A percentile compares a stretch with the other conserved stretches of the same genome.
phyloP scores from a whole-genome alignment of 2,888 invertebrate genomes.

The Craniophora ligustri region DNA sequence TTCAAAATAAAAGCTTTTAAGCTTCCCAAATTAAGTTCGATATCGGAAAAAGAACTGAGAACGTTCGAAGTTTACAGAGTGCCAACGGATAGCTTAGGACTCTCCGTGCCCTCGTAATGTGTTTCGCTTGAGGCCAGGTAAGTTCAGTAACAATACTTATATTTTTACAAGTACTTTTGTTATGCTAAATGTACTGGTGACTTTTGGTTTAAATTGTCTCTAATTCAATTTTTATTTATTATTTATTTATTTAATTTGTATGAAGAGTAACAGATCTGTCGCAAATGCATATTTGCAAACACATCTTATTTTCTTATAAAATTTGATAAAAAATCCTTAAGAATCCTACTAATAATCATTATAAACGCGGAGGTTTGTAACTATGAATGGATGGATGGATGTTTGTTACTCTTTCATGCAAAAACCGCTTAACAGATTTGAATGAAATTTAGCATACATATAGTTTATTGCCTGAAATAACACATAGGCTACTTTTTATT shows the following conservation, averaged over 20 bases:
- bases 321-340: too few relatives aligned
- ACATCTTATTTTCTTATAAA: not conserved
- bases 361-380: too few relatives aligned
- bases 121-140: conserved; percentile 72
- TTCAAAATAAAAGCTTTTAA: conserved; percentile 45
- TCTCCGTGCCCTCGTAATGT: conserved; percentile 65
- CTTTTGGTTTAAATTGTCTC: not conserved
- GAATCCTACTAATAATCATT: too few relatives aligned
- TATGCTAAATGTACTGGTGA: not conserved
- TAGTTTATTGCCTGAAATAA: too few relatives aligned
- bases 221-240: conserved; percentile 4
- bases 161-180: conserved; percentile 16
- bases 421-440: too few relatives aligned
- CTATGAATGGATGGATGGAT: too few relatives aligned
- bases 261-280: not conserved
- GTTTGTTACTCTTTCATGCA: too few relatives aligned
- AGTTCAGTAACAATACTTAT: conserved; percentile 64
- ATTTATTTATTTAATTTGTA: not conserved
- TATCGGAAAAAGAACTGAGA: conserved; percentile 50
- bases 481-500: too few relatives aligned
- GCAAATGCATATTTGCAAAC: not conserved
- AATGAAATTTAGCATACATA: too few relatives aligned
- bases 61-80: conserved; percentile 70
- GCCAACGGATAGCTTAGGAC: conserved; percentile 68
- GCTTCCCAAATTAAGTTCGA: conserved; percentile 52